These are phyloP conservation scores for Montipora foliosa DNA, from an alignment of 64 coral and sea anemone species.

Conservation along the genomic window DNA sequence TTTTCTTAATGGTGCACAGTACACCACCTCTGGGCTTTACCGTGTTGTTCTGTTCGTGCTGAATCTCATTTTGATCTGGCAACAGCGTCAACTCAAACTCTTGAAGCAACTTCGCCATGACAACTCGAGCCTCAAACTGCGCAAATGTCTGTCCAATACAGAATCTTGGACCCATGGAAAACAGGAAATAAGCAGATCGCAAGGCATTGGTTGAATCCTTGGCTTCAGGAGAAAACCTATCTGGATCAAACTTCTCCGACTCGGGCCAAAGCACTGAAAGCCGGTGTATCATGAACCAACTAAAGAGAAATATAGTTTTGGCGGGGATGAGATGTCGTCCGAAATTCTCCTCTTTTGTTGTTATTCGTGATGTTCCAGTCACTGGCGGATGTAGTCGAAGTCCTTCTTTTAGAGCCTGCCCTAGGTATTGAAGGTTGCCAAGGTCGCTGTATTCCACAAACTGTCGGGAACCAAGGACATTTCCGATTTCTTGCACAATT, in stretches of 20 bases:
- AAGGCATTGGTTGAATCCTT: neutral
- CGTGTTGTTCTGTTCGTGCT: constrained; percentile 12
- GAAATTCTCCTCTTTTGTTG: constrained; percentile 50
- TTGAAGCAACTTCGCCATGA: constrained; percentile 55
- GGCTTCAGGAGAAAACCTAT: constrained; percentile 51
- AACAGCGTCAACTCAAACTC: constrained; percentile 36
- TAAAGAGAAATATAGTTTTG: constrained; percentile 11
- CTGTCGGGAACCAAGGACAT: constrained; percentile 30
- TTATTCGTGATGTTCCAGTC: neutral
- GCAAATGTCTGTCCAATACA: constrained; percentile 40
- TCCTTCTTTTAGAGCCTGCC: constrained; percentile 76
- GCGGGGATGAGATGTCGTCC: constrained; percentile 66
- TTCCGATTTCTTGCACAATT: constrained; percentile 68
- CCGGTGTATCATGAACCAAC: constrained; percentile 23
- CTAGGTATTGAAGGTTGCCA: constrained; percentile 77
- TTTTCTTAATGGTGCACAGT: neutral
- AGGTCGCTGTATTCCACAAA: constrained; percentile 74
- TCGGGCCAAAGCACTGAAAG: constrained; percentile 43
- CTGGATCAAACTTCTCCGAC: constrained; percentile 74
- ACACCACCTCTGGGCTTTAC: constrained; percentile 42
- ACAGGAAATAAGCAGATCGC: constrained; percentile 30
- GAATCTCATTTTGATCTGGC: neutral
- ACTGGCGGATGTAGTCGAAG: constrained; percentile 74
- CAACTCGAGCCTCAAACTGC: constrained; percentile 59
- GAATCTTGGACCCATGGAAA: constrained; percentile 41